These are phyloP conservation scores for Petroica traversi DNA, from an alignment of 2,113 vertebrate genomes.

Conservation along the genomic window DNA sequence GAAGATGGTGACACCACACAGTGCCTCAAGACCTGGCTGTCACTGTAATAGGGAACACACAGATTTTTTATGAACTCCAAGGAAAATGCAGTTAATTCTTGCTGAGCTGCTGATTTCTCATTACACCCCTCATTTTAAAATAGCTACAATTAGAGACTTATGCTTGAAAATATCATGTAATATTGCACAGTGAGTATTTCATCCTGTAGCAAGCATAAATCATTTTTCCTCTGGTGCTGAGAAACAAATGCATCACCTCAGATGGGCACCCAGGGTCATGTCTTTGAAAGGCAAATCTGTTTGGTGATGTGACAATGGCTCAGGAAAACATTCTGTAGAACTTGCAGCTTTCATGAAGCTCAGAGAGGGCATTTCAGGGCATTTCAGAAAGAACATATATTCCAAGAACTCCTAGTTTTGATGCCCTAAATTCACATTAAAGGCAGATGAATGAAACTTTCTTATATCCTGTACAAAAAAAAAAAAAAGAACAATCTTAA, in stretches of 20 bases:
- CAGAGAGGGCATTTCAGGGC: not conserved
- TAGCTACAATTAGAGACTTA: not conserved
- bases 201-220: not conserved
- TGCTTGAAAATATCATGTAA: not conserved
- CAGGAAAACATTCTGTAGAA: not conserved
- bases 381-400: not conserved
- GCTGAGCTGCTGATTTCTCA: not conserved
- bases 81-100: not conserved
- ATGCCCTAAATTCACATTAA: not conserved
- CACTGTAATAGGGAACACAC: not conserved
- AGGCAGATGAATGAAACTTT: not conserved
- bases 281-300: not conserved
- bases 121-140: not conserved
- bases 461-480: not conserved
- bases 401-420: not conserved
- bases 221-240: not conserved
- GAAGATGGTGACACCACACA: not conserved
- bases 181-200: not conserved
- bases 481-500: not conserved
- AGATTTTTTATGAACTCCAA: not conserved
- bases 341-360: not conserved
- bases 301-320: not conserved
- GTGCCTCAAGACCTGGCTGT: not conserved
- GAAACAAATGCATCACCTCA: not conserved
- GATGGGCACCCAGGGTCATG: not conserved